Evolutionary conservation across 2,113 vertebrate genomes (phyloP), one percentile per base, ranked within the genome.

Genomic region (Callocephalon fimbriatum): DNA sequence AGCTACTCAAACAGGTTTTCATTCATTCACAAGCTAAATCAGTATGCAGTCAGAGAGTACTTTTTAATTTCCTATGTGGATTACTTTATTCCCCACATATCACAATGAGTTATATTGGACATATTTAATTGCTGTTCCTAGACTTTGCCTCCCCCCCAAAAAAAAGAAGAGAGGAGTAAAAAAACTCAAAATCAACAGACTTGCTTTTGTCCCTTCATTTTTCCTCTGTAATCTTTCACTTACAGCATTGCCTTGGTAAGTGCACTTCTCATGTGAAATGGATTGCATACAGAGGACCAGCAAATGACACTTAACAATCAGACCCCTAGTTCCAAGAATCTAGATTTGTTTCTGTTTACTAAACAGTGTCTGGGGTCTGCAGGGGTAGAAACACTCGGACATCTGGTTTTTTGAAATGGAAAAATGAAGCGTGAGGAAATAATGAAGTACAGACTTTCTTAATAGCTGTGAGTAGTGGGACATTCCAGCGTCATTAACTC

Each of bases 371-470:
- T 95, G 91, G 87, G 78, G 84, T 94, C 85, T 92, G 93, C 91
- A 97, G 62, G 68, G 81, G 68, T 93, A 93, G 79, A 83, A 97
- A 91, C 85, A 59, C 83, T 87, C 61, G 77, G 94, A 96, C 96
- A 97, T 97, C 96, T 97, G 95, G 5, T 96, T 97, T 97, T 98
- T 97, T 98, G 93, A 98, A 97, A 90, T 81, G 86, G 88, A 95
- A 95, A 96, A 95, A 77, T 92, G 93, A 96, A 97, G 95, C 77
- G 47, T 95, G 90, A 97, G 79, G 96, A 94, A 97, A 96, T 96
- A 96, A 97, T 81, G 93, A 97, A 95, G 66, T 73, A 85, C 87
- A 92, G 89, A 84, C 86, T 90, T 96, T 73, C 95, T 90, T 94
- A 96, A 95, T 91, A 96, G 96, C 86, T 90, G 65, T 58, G 90